Conservation (phyloP, 2,797 vertebrate genomes). For the Alectoris magna region DNA sequence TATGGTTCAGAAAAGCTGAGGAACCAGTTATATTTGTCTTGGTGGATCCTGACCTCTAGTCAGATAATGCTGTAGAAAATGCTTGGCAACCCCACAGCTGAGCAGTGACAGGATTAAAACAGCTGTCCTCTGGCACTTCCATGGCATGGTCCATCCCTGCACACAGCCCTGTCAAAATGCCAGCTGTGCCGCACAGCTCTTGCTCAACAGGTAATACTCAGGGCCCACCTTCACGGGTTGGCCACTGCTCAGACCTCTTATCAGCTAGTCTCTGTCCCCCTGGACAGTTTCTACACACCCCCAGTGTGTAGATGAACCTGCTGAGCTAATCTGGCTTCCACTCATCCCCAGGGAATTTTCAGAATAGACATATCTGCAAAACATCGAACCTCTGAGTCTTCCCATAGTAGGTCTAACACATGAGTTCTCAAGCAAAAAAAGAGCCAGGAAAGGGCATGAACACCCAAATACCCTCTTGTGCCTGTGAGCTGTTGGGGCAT, state of each 20-base stretch:
- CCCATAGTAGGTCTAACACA: background rate
- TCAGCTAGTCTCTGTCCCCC: background rate
- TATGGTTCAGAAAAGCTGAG: background rate
- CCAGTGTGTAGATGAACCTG: background rate
- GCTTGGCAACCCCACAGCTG: background rate
- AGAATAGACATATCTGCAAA: background rate
- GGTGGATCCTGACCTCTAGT: background rate
- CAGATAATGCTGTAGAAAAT: background rate
- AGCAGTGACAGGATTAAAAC: slow-evolving; percentile 11
- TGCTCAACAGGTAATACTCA: background rate
- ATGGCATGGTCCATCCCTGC: background rate
- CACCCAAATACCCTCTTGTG: background rate
- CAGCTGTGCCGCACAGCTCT: background rate
- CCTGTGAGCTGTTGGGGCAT: accelerated
- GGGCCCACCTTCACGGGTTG: background rate
- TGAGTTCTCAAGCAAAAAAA: background rate
- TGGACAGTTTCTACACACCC: background rate
- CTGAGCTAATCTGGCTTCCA: background rate
- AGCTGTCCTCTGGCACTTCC: background rate
- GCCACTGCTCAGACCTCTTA: accelerated
- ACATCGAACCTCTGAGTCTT: background rate
- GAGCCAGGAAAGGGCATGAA: background rate
- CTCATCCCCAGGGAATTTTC: background rate
- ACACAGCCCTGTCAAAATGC: background rate
- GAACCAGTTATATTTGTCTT: slow-evolving; percentile 3